Evolutionary conservation across 2,797 vertebrate species (phyloP), one percentile per base, ranked within the genome.

Genomic region (Pygocentrus nattereri): DNA sequence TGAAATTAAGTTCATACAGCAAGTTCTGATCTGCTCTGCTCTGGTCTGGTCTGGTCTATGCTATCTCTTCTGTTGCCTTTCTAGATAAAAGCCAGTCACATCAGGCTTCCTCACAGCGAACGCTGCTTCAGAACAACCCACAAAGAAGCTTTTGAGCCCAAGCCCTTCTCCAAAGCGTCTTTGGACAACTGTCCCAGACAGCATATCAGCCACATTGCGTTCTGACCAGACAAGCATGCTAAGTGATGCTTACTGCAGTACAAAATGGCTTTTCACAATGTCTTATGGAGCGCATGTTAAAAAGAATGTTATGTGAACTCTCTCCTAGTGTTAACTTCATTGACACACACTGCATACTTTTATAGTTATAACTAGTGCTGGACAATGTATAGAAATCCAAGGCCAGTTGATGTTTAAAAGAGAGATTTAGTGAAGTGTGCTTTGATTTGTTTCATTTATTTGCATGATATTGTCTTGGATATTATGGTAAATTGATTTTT

Each of bases 101-200:
- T 50, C 75, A 61, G 3, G 4, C 56, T 78, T 0, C 83, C 84
- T 27, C 78, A 82, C 79, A 78, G 18, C 44, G 44, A n/a, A 0
- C 84, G 30, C 21, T 80, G 78, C 27, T 87, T 90, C 74, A 76
- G 67, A n/a, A 90, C 89, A 0, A 87, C 88, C 56, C 84, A 92
- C 44, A 82, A 77, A 1, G 82, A 88, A 0, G 0, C 34, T 3
- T 83, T 87, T 78, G 69, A 8, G 16, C 0, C 38, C 80, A 74
- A 87, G 38, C 16, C 76, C 70, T 16, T 72, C 30, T 75, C 56
- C 59, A 76, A 73, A 67, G 61, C 21, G 13, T 44, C 19, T n/a
- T 67, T 59, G 21, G 61, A 79, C 5, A 75, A 15, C 7, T 68
- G 50, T 65, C 31, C 15, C 21, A 76, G 62, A n/a, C 78, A 19